phyloP scores from a whole-genome alignment of 2,797 vertebrate genomes.

The Linurgus olivaceus region DNA sequence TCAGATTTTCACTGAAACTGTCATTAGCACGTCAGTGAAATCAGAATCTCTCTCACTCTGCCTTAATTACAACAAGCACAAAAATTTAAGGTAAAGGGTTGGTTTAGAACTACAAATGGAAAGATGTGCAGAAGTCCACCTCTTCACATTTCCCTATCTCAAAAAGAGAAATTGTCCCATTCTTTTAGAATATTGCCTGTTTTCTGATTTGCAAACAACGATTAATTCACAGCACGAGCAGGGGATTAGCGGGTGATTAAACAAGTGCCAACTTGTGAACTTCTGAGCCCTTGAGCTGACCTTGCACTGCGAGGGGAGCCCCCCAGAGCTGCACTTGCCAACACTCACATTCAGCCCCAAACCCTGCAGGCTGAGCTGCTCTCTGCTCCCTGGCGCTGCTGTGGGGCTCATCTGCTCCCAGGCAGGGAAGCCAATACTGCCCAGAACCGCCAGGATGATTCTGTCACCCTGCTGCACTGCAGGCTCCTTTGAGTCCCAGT shows the following conservation, averaged over 20 bases:
- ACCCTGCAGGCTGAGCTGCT: not conserved
- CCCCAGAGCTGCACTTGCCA: not conserved
- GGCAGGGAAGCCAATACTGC: not conserved
- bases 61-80: not conserved
- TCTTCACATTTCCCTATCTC: not conserved
- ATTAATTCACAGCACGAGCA: not conserved
- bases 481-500: not conserved
- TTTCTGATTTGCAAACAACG: not conserved
- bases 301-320: not conserved
- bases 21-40: not conserved
- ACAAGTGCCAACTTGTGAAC: not conserved
- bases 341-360: not conserved
- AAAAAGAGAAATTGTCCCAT: not conserved
- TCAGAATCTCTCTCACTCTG: not conserved
- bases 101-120: not conserved
- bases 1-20: not conserved
- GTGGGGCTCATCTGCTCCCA: not conserved
- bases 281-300: not conserved
- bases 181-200: not conserved
- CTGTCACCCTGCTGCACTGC: not conserved
- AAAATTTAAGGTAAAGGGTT: not conserved
- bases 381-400: not conserved
- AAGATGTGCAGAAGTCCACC: not conserved
- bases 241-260: not conserved
- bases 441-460: rapidly evolving